Base-by-base conservation (phyloP, 2,113 vertebrate genomes). In the crab-eating macaque (Macaca fascicularis) region DNA sequence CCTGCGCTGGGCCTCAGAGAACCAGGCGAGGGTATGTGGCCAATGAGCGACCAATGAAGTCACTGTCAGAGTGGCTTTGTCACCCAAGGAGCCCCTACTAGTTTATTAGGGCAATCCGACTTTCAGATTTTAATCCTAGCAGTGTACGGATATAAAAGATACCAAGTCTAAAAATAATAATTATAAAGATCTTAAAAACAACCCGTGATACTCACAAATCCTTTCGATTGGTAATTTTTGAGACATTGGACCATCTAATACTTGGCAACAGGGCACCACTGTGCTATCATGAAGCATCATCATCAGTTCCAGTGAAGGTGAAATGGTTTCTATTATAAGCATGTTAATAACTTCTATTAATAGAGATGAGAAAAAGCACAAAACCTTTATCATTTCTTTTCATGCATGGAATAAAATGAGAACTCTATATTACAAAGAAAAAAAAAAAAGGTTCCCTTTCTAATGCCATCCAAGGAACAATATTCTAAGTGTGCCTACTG, bases 1-100 rank as follows among this genome's bases (percentile, higher is more conserved):
- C 52, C 5, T 0, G 22, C 38, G 4, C 67, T n/a, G 1, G 12
- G 87, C 64, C 75, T 35, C 35, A 10, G 64, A 70, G 82, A 27
- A 6, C 38, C 32, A 27, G 27, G 17, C 3, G 1, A 30, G 11
- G 0, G 25, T 2, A 5, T 22, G 4, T 72, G 64, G n/a, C 55
- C 88, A 23, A 3, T 0, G 22, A 64, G 57, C 16, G 11, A 5
- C 8, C 5, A 0, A 1, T 2, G 3, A 35, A 20, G n/a, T 4
- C 27, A 10, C 59, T 16, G 22, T 20, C 32, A 50, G 57, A 76
- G 14, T 12, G 38, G 32, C 19, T 92, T 76, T 59, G n/a, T 25
- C 69, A 40, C 57, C 23, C 0, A 3, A 19, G 20, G 8, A 94
- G 12, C 38, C 43, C 7, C 14, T 12, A 6, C 19, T 1, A 0